Conservation (phyloP, 2,797 vertebrate genomes). For the Tadarida brasiliensis region DNA sequence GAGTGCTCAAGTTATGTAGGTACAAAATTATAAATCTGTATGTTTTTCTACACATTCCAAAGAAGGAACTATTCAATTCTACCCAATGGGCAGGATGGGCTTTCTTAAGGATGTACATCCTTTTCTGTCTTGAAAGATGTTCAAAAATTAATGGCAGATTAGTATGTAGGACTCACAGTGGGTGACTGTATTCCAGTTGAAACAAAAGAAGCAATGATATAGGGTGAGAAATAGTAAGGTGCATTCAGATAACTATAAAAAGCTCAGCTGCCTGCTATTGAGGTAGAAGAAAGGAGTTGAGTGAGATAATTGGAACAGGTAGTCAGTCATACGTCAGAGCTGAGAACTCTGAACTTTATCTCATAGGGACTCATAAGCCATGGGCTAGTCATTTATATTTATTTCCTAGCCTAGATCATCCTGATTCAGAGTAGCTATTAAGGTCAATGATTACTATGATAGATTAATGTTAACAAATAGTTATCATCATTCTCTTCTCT, state of each 20-base stretch:
- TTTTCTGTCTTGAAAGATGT: slow-evolving; percentile 15
- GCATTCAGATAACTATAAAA: neutral
- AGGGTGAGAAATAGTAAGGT: neutral
- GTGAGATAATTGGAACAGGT: neutral
- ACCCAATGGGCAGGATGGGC: neutral
- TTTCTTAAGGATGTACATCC: neutral
- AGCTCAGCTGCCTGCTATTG: neutral
- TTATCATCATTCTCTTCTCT: neutral
- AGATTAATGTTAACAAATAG: neutral
- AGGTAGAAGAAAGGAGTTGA: neutral
- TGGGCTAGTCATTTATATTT: neutral
- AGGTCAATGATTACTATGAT: neutral
- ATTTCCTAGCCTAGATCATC: neutral
- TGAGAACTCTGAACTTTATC: neutral
- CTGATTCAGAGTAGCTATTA: neutral
- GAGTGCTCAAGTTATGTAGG: neutral
- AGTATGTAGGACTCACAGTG: neutral
- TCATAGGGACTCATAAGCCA: neutral
- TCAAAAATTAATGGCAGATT: neutral
- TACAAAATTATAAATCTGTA: slow-evolving; percentile 6
- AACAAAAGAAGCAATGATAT: neutral
- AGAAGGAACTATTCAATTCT: neutral
- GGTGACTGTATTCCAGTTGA: neutral
- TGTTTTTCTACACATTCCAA: neutral
- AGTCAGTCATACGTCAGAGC: neutral